Percentiles rank a stretch among this genome's conserved stretches.
Evolutionary conservation across 2,797 vertebrate genomes (phyloP).

Genomic region (Syngnathus acus): DNA sequence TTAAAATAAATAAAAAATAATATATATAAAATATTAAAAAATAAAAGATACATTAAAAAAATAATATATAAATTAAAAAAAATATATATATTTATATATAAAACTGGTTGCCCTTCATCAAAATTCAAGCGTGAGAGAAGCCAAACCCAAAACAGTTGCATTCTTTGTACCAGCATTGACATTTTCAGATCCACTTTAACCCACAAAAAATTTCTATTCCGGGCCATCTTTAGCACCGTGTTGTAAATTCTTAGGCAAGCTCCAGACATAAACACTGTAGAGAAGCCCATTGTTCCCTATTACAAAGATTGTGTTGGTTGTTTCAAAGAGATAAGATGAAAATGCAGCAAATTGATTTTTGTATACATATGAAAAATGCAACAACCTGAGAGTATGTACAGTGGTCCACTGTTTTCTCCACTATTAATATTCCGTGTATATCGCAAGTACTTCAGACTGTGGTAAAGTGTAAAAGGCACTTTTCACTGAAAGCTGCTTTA

Average conservation of each 20-base stretch:
- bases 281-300: slow-evolving; percentile 13
- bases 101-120: not conserved
- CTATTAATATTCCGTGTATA: not conserved
- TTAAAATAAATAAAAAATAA: too few species aligned
- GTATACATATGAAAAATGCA: not conserved
- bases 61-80: too few species aligned
- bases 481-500: slow-evolving; percentile 34
- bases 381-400: not conserved
- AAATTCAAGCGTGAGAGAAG: not conserved
- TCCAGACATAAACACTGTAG: slow-evolving; percentile 10
- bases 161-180: slow-evolving; percentile 9
- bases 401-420: not conserved
- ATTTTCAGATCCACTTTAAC: slow-evolving; percentile 7
- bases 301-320: too few species aligned
- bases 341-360: not conserved
- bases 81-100: too few species aligned
- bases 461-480: not conserved
- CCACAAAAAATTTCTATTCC: not conserved
- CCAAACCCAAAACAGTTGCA: not conserved
- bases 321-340: not conserved
- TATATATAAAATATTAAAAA: too few species aligned
- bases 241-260: not conserved
- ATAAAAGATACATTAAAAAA: too few species aligned
- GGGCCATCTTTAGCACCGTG: not conserved
- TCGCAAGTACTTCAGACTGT: not conserved